Percentiles rank a stretch among this genome's conserved stretches.
These are phyloP conservation scores for Uropetala carovei DNA, from an alignment of 2,888 invertebrate species.

Conservation along the genomic window DNA sequence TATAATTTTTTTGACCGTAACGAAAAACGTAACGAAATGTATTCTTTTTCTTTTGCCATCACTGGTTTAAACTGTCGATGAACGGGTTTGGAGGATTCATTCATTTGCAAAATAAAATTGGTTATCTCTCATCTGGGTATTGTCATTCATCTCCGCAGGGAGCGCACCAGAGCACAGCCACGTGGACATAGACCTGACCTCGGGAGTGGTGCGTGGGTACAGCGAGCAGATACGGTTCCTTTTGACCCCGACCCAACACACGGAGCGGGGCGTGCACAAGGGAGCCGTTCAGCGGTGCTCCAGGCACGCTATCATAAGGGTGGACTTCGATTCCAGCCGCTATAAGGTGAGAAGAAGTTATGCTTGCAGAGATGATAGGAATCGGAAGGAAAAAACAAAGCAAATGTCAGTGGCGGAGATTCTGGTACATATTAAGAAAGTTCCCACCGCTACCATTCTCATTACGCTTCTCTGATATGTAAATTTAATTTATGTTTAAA, in stretches of 20 bases:
- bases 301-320: conserved; percentile 64
- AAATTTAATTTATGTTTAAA: too few species aligned
- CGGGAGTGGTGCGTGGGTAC: conserved; percentile 67
- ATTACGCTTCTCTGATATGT: too few species aligned
- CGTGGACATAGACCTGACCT: conserved; percentile 67
- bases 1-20: too few species aligned
- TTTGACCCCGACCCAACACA: conserved; percentile 57
- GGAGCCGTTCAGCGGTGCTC: conserved; percentile 47
- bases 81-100: background rate
- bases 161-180: conserved; percentile 41
- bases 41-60: too few species aligned
- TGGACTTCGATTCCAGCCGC: conserved; percentile 58
- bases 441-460: too few species aligned
- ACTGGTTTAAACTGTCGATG: too few species aligned
- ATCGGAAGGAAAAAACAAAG: too few species aligned
- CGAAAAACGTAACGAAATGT: too few species aligned
- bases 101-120: background rate
- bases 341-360: conserved; percentile 17
- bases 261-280: background rate
- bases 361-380: too few species aligned
- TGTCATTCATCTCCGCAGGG: background rate
- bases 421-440: too few species aligned
- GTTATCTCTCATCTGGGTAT: background rate
- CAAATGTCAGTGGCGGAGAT: too few species aligned
- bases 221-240: conserved; percentile 66